These are phyloP conservation scores for Cerastis rubricosa DNA, from an alignment of 2,888 invertebrate genomes.

Conservation along the genomic window DNA sequence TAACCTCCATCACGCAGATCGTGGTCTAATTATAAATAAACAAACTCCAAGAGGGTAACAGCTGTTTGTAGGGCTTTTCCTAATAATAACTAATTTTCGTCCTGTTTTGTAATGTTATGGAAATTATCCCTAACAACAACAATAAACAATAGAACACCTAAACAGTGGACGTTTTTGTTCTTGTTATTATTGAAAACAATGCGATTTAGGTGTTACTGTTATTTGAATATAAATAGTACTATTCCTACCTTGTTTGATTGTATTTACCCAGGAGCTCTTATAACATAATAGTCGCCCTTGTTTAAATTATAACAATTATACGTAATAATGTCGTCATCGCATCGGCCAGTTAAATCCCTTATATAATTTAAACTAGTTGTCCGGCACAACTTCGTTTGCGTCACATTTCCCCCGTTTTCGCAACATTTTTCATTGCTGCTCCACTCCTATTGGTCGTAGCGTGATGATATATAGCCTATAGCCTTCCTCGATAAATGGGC, in stretches of 20 bases:
- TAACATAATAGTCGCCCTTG: too few species aligned
- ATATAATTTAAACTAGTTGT: background rate
- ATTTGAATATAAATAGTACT: background rate
- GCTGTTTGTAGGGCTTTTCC: background rate
- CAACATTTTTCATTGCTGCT: too few species aligned
- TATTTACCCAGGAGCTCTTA: background rate
- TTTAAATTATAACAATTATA: background rate
- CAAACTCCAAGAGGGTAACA: background rate
- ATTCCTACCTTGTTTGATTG: background rate
- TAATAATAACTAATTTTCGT: background rate
- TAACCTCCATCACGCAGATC: background rate
- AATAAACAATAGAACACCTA: conserved; percentile 10
- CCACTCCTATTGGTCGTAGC: too few species aligned
- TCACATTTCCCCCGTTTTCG: too few species aligned
- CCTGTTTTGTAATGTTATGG: background rate
- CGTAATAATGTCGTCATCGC: background rate
- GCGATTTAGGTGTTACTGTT: conserved; percentile 2
- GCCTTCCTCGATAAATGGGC: too few species aligned
- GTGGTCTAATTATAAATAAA: background rate
- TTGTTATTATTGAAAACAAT: conserved; percentile 22
- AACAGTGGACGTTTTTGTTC: background rate
- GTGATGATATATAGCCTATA: too few species aligned
- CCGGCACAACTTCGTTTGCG: too few species aligned
- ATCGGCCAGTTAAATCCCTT: background rate
- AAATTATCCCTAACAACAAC: conserved; percentile 7